Conservation (phyloP, 2,888 invertebrate species). For the Troides oblongomaculatus region DNA sequence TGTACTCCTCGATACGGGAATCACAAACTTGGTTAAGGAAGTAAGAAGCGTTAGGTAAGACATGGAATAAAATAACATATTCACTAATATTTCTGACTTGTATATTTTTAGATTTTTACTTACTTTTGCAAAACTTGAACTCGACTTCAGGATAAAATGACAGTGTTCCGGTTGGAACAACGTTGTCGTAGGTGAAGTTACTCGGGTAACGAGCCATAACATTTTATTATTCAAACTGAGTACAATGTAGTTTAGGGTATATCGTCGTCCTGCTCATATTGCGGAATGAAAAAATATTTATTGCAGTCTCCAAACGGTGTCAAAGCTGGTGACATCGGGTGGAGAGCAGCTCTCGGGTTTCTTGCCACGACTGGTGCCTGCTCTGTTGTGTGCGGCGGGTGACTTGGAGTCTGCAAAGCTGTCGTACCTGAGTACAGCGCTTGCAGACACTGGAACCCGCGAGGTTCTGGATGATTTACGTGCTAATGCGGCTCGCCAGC, state of each 20-base stretch:
- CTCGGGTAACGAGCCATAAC: no score
- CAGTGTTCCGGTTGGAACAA: no score
- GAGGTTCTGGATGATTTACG: constrained; percentile 89
- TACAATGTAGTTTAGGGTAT: no score
- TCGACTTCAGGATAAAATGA: neutral
- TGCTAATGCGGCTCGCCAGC: constrained; percentile 89
- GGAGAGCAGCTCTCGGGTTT: constrained; percentile 90
- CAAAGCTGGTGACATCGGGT: constrained; percentile 91
- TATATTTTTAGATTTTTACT: no score
- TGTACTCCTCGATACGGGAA: constrained; percentile 88
- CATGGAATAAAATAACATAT: neutral
- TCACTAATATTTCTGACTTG: no score
- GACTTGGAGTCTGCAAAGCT: constrained; percentile 90
- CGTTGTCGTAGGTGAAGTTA: no score
- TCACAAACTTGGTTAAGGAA: constrained; percentile 88
- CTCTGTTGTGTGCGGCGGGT: constrained; percentile 91
- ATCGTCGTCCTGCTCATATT: no score
- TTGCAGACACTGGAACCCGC: constrained; percentile 85
- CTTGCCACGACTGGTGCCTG: constrained; percentile 88
- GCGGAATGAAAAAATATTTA: neutral
- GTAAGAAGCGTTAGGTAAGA: constrained; percentile 86
- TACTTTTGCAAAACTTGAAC: neutral
- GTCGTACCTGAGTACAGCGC: constrained; percentile 88
- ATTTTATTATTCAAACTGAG: no score
- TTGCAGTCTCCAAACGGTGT: constrained; percentile 88